Evolutionary conservation across 2,888 invertebrate species (phyloP).

Genomic region (Sarcophaga carnaria): DNA sequence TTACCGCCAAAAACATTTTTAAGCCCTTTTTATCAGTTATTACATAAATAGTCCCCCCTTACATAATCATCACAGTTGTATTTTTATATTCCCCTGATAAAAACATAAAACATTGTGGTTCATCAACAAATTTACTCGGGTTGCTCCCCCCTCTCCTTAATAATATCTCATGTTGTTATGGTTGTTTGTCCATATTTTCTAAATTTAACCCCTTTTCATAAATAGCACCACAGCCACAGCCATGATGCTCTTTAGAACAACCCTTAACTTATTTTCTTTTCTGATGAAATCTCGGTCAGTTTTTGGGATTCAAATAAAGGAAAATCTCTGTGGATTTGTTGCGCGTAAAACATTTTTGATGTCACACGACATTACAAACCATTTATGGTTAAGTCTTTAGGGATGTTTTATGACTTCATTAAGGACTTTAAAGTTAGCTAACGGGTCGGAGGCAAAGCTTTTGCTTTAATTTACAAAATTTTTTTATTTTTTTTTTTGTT

Average conservation of each 20-base stretch:
- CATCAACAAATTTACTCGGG: no score
- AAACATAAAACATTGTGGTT: no score
- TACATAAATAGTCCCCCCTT: no score
- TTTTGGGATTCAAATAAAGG: conserved; percentile 4
- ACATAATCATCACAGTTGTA: no score
- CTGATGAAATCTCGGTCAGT: conserved; percentile 68
- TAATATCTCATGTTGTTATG: no score
- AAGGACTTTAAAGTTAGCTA: conserved; percentile 5
- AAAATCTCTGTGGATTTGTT: no score
- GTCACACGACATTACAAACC: conserved; percentile 24
- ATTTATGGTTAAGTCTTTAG: conserved; percentile 35
- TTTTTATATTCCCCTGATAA: no score
- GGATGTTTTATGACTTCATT: conserved; percentile 57
- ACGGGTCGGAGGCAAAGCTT: neutral
- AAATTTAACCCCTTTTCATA: conserved; percentile 37
- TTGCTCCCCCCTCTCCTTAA: no score
- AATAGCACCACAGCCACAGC: neutral
- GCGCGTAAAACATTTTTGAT: conserved; percentile 25
- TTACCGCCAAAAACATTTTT: no score
- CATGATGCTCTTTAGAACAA: neutral
- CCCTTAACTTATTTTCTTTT: conserved; percentile 38
- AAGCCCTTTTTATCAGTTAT: no score
- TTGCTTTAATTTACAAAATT: neutral
- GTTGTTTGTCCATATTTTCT: neutral
- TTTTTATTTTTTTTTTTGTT: conserved; percentile 9